Evolutionary conservation across 2,113 vertebrate genomes (phyloP), one percentile per base, ranked within the genome.

Genomic region (Amia ocellicauda): DNA sequence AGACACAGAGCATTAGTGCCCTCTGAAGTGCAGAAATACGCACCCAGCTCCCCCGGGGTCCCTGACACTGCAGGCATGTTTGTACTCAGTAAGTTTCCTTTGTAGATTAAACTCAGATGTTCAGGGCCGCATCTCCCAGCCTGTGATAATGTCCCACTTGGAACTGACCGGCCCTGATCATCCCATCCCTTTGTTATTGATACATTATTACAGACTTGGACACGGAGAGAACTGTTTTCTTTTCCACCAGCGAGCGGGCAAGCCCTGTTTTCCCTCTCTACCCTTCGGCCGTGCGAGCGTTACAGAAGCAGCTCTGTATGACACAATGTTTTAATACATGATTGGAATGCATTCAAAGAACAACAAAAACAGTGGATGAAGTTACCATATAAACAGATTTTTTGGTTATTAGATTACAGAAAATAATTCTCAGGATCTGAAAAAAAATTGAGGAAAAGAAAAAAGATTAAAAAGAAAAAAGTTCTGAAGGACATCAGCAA

Each of bases 81-180:
- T 26, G 23, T 41, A 47, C 40, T 66, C 52, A 43, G 47, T 22
- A 20, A 16, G 64, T 66, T 66, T 59, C 22, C 40, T 66, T 66
- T 23, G 57, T 3, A 74, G 80, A 81, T 82, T 49, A 64, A 69
- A 69, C 41, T 80, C 79, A 80, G 78, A 77, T 79, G 75, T 67
- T 17, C 50, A 43, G 29, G 36, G 54, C 49, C 24, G 16, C 23
- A 8, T 56, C 11, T n/a, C 17, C 13, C 13, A 28, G 24, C 49
- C 49, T 64, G 5, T 56, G 60, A 62, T 66, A 66, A 59, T 14
- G 53, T 57, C 42, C 20, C 29, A 57, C 75, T 84, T 83, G 83
- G 78, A 85, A 83, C 52, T 67, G 31, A 8, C 62, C 43, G 50
- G 58, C 53, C 70, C 60, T 64, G 73, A 76, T 71, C 40, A 28